These are phyloP conservation scores for Aphidius ervi DNA, from an alignment of 1,140 invertebrate species.

Conservation along the genomic window DNA sequence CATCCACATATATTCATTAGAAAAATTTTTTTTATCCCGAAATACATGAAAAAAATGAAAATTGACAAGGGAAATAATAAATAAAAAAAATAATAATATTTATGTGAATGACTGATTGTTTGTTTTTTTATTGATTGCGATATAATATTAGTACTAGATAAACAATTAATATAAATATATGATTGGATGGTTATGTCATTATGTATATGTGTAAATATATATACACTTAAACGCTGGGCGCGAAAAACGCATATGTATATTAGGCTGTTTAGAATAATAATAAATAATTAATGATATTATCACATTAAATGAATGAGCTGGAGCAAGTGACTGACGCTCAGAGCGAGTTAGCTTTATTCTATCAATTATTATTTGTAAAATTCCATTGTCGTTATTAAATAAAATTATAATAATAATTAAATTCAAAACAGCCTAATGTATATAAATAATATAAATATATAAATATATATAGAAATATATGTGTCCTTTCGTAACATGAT, in stretches of 20 bases:
- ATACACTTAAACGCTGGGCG: constrained; percentile 39
- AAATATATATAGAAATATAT: constrained; percentile 31
- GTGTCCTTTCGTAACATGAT: constrained; percentile 22
- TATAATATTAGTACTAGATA: constrained; percentile 40
- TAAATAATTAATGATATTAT: too few relatives aligned
- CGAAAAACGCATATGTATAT: constrained; percentile 1
- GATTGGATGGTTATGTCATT: constrained; percentile 43
- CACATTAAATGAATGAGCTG: too few relatives aligned
- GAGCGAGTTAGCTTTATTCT: too few relatives aligned
- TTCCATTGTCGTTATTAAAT: too few relatives aligned
- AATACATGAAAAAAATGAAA: constrained; percentile 17
- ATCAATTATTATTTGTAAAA: too few relatives aligned
- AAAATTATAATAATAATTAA: too few relatives aligned
- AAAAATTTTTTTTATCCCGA: constrained; percentile 31
- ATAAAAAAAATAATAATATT: constrained; percentile 7
- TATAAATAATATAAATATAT: constrained; percentile 22
- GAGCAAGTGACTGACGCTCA: too few relatives aligned
- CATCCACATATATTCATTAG: too few relatives aligned
- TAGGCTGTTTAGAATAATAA: too few relatives aligned
- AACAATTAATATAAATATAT: constrained; percentile 31
- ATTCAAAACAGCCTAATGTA: too few relatives aligned
- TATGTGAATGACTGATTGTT: constrained; percentile 2
- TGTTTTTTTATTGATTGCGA: constrained; percentile 30
- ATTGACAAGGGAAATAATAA: not conserved
- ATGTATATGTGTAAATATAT: constrained; percentile 53